These are phyloP conservation scores for Loxodonta africana DNA, from an alignment of 2,113 vertebrate genomes.

Conservation along the genomic window DNA sequence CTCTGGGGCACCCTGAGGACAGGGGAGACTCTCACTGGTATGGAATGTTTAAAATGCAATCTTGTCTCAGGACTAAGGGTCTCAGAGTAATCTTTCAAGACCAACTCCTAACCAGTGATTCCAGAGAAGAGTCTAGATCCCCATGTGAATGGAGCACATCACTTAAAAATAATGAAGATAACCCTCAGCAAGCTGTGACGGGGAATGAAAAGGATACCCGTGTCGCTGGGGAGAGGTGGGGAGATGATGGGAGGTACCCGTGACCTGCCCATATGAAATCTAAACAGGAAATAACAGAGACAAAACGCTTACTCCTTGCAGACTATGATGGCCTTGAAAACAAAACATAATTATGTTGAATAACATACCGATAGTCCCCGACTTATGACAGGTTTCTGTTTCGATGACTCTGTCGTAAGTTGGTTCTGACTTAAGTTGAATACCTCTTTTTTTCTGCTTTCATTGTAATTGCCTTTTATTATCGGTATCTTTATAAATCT, in stretches of 20 bases:
- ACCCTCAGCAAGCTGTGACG: neutral
- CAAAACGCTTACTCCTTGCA: neutral
- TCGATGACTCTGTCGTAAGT: neutral
- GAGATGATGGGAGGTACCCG: neutral
- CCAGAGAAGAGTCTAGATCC: neutral
- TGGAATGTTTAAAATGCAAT: slow-evolving; percentile 5
- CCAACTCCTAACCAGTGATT: neutral
- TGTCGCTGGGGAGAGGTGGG: neutral
- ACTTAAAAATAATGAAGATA: neutral
- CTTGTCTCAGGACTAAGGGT: neutral
- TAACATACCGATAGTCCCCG: neutral
- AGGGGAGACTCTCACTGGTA: neutral
- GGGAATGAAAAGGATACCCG: neutral
- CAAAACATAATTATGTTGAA: neutral
- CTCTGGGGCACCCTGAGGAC: neutral
- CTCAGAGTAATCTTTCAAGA: neutral
- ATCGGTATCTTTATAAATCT: neutral
- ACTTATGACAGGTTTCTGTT: neutral
- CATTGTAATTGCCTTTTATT: neutral
- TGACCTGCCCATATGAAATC: neutral
- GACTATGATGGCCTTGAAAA: neutral
- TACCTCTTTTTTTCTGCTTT: neutral
- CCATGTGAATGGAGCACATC: neutral
- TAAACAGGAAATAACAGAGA: neutral
- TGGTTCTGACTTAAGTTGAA: neutral